Evolutionary conservation across 2,113 vertebrate genomes (phyloP).

Genomic region (Sturnus vulgaris): DNA sequence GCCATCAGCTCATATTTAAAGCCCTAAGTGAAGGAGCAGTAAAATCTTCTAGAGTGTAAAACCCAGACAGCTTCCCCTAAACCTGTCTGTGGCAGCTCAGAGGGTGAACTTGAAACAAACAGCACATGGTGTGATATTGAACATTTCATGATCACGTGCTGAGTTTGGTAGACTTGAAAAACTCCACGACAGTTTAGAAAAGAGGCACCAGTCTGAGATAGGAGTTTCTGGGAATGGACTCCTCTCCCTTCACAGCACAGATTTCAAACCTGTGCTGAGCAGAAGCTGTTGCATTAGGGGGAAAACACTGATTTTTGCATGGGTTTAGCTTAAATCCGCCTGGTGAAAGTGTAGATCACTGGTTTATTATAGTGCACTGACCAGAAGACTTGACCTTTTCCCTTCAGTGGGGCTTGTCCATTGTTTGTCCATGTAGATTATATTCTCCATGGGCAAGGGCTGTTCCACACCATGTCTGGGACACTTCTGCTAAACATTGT

Average conservation of each 20-base stretch:
- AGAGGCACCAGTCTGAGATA: neutral
- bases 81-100: neutral
- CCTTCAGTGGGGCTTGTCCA: accelerated
- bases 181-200: neutral
- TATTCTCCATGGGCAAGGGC: neutral
- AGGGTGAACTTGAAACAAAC: neutral
- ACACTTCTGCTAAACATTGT: neutral
- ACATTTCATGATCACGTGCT: neutral
- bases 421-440: neutral
- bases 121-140: neutral
- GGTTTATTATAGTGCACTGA: neutral
- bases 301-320: neutral
- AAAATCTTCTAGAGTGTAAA: conserved; percentile 7
- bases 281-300: neutral
- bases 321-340: neutral
- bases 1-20: neutral
- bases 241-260: neutral
- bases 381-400: neutral
- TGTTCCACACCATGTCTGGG: neutral
- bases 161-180: neutral
- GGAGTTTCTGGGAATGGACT: neutral
- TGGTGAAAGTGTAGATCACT: neutral
- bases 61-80: neutral
- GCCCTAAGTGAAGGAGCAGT: neutral
- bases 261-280: neutral